A percentile compares a stretch with the other conserved stretches of the same genome.
Conservation (phyloP, 2,888 invertebrate species). For the Acrobasis consociella region DNA sequence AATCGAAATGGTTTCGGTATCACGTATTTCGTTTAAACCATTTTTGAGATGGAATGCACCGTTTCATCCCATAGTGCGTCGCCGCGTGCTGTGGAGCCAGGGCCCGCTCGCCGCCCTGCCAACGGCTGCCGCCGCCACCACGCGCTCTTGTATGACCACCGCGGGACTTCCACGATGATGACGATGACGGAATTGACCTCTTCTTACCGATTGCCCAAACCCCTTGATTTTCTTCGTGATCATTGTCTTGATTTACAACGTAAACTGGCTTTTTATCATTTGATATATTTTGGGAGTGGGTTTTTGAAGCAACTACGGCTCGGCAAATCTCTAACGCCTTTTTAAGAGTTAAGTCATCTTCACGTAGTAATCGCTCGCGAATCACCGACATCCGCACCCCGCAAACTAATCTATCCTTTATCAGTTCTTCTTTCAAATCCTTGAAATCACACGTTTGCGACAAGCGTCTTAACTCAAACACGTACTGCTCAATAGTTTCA, state of each 20-base stretch:
- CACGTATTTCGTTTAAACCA: too few relatives aligned
- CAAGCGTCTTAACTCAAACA: conserved; percentile 28
- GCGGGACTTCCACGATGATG: background rate
- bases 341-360: background rate
- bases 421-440: conserved; percentile 30
- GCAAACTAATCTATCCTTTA: conserved; percentile 35
- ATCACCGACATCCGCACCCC: conserved; percentile 26
- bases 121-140: background rate
- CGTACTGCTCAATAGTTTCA: background rate
- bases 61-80: too few relatives aligned
- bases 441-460: conserved; percentile 35
- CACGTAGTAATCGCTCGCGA: conserved; percentile 15
- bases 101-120: conserved; percentile 30
- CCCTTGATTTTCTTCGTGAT: background rate
- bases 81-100: conserved; percentile 26
- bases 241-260: background rate
- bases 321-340: too few relatives aligned
- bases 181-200: background rate
- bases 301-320: too few relatives aligned
- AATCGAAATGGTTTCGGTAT: too few relatives aligned
- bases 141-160: background rate
- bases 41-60: too few relatives aligned
- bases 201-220: background rate
- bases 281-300: too few relatives aligned
- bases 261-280: background rate